Evolutionary conservation across 2,888 invertebrate genomes (phyloP), one percentile per base, ranked within the genome.

Genomic region (Azorinus chamasolen): DNA sequence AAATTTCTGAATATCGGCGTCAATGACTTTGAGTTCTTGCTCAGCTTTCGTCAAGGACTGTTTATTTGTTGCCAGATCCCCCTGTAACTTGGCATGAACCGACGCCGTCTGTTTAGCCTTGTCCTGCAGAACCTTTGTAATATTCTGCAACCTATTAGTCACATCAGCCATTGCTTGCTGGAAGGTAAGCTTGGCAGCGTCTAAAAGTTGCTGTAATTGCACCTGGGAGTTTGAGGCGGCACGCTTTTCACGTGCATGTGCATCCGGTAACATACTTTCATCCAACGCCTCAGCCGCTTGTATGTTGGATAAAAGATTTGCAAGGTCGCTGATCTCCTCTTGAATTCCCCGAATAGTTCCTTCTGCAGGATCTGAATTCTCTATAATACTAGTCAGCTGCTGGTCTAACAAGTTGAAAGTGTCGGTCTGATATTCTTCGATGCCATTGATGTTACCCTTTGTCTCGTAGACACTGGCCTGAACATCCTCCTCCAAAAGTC

Each of bases 401-500:
- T 76, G 62, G 25, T 77, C 61, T 14, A 77, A 59, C 6, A 73
- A 32, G 45, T 53, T 45, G 45, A 74, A 80, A 8, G 57, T 51
- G 18, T 70, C 80, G 0, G n/a, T 12, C 51, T 77, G 62, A 48
- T 55, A 66, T 3, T 74, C 77, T 24, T 66, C 58, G 25, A 77
- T 54, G 14, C 57, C 66, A 14, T 50, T 39, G 0, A 80, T 39
- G 18, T 59, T 66, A 8, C 80, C 80, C 54, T 57, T 53, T 16
- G 72, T 68, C 58, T 80, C 75, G 50, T 70, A 66, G 45, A 80
- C 59, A 16, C 55, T 51, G 0, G 50, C 59, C 25, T 77, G 64
- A 6, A 77, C 63, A 27, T 80, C 55, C n/a, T 66, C 77, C 41
- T 80, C 80, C 16, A 80, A 41, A n/a, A 63, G 20, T 0, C 80